phyloP scores from a whole-genome alignment of 2,113 vertebrate genomes.

The Typhlomys cinereus region DNA sequence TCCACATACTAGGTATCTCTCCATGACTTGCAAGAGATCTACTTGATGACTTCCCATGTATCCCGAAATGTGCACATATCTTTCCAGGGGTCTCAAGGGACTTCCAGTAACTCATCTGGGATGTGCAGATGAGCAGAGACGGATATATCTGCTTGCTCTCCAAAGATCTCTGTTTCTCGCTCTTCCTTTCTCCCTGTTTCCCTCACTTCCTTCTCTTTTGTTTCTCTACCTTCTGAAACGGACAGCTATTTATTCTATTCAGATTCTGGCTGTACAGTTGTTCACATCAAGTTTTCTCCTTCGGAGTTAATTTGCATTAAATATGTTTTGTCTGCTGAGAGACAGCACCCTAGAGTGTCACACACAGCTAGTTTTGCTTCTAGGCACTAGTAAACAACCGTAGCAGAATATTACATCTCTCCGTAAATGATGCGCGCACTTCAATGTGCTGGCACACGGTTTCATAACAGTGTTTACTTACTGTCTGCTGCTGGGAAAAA shows the following conservation, averaged over 20 bases:
- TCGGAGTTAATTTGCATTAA: slow-evolving; percentile 21
- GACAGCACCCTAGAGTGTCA: background rate
- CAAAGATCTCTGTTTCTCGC: no score
- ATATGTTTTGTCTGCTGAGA: background rate
- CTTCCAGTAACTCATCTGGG: background rate
- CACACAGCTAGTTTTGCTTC: background rate
- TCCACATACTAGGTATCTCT: background rate
- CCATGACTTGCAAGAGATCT: background rate
- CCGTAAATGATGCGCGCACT: background rate
- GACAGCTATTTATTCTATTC: background rate
- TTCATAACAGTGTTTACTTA: background rate
- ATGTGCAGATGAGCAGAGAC: background rate
- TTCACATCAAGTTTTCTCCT: background rate
- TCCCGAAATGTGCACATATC: background rate
- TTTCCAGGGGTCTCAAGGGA: background rate
- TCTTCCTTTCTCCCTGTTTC: no score
- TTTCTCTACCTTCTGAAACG: no score
- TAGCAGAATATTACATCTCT: background rate
- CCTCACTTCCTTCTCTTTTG: no score
- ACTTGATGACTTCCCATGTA: background rate
- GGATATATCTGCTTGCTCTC: background rate
- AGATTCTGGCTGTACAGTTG: background rate
- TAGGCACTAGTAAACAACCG: background rate
- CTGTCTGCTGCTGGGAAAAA: background rate
- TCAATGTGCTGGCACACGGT: background rate